Base-by-base conservation (phyloP, 2,797 vertebrate genomes). In the Chelon labrosus region DNA sequence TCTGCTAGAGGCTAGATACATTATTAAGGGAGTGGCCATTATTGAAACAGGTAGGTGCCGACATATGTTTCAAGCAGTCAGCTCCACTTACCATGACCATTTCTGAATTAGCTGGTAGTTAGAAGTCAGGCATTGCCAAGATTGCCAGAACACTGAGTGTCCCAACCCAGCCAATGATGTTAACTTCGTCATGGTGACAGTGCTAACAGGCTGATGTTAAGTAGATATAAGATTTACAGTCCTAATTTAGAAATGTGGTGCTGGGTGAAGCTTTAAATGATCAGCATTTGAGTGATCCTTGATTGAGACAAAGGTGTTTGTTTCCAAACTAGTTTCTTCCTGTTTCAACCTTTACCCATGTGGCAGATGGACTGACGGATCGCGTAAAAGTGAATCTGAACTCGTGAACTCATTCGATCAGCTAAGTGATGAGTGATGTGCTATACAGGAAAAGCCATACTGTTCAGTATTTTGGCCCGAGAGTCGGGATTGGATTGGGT, bases 401-500 rank as follows among this genome's bases (percentile, higher is more conserved):
- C 25, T 14, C 46, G 17, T 38, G 25, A 70, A 41, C 47, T 22
- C 9, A 37, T 65, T 47, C 8, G 7, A 63, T 64, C 56, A 17
- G 9, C 42, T 31, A 50, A 70, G 22, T 4, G 19, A 49, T 64
- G 14, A 17, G 12, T 56, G 4, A 51, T 38, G 12, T 53, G 22
- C 42, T 20, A 25, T 2, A 54, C 46, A 31, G 3, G 8, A 49
- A 51, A 58, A 63, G 53, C 38, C 52, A 47, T 11, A 31, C 31
- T 27, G 41, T n/a, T 65, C 2, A 0, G 11, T 56, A 11, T 60
- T 65, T 65, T 71, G 54, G 53, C 63, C 7, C n/a, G 0, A 31
- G 25, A 60, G 49, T 65, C 66, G 51, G n/a, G 54, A 75, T 52
- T 68, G 58, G 52, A 44, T n/a, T 44, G 31, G 53, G 16, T 42